Conservation (phyloP, 2,888 invertebrate species). For the Carcina quercana region DNA sequence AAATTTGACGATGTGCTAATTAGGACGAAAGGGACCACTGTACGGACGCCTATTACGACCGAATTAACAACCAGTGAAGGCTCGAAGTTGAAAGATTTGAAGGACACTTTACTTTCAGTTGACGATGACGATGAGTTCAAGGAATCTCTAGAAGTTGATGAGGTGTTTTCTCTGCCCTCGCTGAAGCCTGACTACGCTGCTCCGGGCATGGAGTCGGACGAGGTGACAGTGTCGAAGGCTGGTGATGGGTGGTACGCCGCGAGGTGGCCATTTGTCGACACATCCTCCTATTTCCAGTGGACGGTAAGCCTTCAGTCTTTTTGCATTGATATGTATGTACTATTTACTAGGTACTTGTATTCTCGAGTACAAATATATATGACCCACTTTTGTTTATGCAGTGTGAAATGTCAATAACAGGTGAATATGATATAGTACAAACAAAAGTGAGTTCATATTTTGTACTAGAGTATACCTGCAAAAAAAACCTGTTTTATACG, state of each 20-base stretch:
- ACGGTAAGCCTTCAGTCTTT: too few relatives aligned
- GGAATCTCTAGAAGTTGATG: conserved; percentile 60
- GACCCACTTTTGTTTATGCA: too few relatives aligned
- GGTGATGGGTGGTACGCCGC: conserved; percentile 74
- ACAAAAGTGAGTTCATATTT: too few relatives aligned
- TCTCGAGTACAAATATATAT: too few relatives aligned
- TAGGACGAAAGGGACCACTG: conserved; percentile 46
- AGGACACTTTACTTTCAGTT: conserved; percentile 56
- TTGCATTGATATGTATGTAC: conserved; percentile 18
- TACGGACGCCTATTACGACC: conserved; percentile 30
- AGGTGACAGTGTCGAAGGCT: conserved; percentile 58
- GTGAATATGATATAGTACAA: too few relatives aligned
- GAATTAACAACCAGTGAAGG: conserved; percentile 38
- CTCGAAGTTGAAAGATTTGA: conserved; percentile 51
- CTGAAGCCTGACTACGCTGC: conserved; percentile 46
- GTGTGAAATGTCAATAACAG: too few relatives aligned
- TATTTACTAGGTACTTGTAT: too few relatives aligned
- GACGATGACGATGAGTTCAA: conserved; percentile 67
- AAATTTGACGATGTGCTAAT: conserved; percentile 53
- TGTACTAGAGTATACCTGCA: too few relatives aligned
- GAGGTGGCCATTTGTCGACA: conserved; percentile 78
- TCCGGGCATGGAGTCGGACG: conserved; percentile 45
- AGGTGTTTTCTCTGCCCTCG: conserved; percentile 61
- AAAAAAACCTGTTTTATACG: too few relatives aligned
- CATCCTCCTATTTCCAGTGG: conserved; percentile 80